A percentile compares a stretch with the other conserved stretches of the same genome.
Evolutionary conservation across 2,888 invertebrate genomes (phyloP).

Genomic region (Diaperis boleti): DNA sequence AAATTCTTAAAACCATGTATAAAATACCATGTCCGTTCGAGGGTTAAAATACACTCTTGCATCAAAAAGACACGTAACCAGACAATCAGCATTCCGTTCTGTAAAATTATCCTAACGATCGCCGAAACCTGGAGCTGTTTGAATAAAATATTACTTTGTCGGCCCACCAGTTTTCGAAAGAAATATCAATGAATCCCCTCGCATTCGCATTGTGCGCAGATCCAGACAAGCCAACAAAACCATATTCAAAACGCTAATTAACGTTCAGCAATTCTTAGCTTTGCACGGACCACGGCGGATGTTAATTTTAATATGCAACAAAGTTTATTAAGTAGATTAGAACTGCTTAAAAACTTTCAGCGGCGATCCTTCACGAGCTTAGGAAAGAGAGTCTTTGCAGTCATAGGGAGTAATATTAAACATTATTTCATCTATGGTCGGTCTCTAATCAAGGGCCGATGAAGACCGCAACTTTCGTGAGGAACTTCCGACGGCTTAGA

Average conservation of each 20-base stretch:
- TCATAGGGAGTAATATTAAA: conserved; percentile 2
- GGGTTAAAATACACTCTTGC: too few species aligned
- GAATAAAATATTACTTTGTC: conserved; percentile 8
- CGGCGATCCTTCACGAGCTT: conserved; percentile 25
- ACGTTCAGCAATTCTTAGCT: too few species aligned
- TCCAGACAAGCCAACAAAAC: too few species aligned
- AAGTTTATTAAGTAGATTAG: conserved; percentile 26
- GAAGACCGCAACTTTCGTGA: background rate
- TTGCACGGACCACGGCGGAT: too few species aligned
- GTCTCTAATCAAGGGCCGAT: background rate
- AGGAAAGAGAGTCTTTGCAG: conserved; percentile 8
- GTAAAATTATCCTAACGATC: background rate
- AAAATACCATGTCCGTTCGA: too few species aligned
- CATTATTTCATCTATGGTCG: background rate
- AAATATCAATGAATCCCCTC: background rate
- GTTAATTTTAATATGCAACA: conserved; percentile 25
- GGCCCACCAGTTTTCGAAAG: background rate
- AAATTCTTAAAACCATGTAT: too few species aligned
- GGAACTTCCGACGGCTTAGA: conserved; percentile 1
- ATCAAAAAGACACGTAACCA: too few species aligned
- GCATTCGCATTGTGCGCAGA: too few species aligned
- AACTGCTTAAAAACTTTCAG: conserved; percentile 16
- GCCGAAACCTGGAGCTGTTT: background rate
- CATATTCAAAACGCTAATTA: too few species aligned
- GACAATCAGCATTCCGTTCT: background rate